phyloP scores from a whole-genome alignment of 2,888 invertebrate genomes.

The Coleophora flavipennella region DNA sequence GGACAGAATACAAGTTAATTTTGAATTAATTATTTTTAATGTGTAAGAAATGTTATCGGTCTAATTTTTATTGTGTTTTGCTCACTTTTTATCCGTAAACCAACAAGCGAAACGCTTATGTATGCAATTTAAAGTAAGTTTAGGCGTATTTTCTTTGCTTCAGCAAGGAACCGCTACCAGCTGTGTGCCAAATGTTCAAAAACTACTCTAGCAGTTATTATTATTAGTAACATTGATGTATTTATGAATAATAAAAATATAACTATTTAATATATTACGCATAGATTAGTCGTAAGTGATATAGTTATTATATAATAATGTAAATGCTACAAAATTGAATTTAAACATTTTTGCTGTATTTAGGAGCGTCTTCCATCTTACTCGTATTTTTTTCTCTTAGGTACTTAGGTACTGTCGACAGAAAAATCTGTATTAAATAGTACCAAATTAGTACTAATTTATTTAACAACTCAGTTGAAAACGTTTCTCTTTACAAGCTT shows the following conservation, averaged over 20 bases:
- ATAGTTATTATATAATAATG: constrained; percentile 44
- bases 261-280: constrained; percentile 50
- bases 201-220: constrained; percentile 36
- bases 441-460: not conserved
- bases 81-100: too few species aligned
- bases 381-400: constrained; percentile 60
- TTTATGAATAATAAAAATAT: constrained; percentile 28
- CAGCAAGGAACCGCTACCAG: constrained; percentile 5
- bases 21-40: too few species aligned
- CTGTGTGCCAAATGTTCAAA: constrained; percentile 58
- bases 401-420: constrained; percentile 29
- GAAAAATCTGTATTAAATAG: constrained; percentile 17
- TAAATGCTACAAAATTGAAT: constrained; percentile 54
- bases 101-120: too few species aligned
- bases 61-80: too few species aligned
- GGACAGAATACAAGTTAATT: too few species aligned
- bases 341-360: constrained; percentile 68
- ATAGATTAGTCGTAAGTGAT: constrained; percentile 62
- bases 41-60: too few species aligned
- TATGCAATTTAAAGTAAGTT: too few species aligned
- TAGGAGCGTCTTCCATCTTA: constrained; percentile 71
- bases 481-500: too few species aligned
- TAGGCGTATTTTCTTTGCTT: not conserved
- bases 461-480: too few species aligned
- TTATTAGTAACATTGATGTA: constrained; percentile 41